phyloP scores from a whole-genome alignment of 2,113 vertebrate species.

The Chaetorhynchus papuensis region DNA sequence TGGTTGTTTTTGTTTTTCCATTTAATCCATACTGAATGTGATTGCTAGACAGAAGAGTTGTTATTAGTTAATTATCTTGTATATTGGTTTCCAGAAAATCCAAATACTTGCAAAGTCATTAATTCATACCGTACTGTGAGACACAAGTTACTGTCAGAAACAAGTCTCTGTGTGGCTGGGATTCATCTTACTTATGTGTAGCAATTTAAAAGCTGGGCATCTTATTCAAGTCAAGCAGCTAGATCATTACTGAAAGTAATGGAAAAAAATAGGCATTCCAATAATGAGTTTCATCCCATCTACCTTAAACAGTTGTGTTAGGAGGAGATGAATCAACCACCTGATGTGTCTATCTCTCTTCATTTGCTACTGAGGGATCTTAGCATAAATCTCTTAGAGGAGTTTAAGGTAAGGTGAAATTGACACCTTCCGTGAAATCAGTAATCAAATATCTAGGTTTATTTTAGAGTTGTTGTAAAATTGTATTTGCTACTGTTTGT shows the following conservation, averaged over 20 bases:
- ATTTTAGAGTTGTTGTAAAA: background rate
- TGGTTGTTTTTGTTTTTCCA: background rate
- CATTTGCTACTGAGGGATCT: background rate
- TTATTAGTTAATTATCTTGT: background rate
- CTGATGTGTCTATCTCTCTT: background rate
- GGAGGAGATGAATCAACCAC: background rate
- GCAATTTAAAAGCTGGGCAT: background rate
- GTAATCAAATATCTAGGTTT: background rate
- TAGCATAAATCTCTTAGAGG: background rate
- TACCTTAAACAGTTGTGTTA: background rate
- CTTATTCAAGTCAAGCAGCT: background rate
- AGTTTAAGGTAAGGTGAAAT: background rate
- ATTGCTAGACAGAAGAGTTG: background rate
- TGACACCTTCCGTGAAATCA: background rate
- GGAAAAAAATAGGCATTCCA: background rate
- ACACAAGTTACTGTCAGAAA: background rate
- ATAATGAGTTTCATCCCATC: background rate
- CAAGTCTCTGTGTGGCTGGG: background rate
- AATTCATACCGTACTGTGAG: background rate
- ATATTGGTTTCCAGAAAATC: background rate
- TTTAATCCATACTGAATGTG: background rate
- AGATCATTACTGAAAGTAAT: background rate
- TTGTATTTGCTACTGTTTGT: background rate
- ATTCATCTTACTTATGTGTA: background rate
- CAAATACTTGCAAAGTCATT: background rate